These are phyloP conservation scores for Nomada flava DNA, from an alignment of 2,888 invertebrate genomes.

Conservation along the genomic window DNA sequence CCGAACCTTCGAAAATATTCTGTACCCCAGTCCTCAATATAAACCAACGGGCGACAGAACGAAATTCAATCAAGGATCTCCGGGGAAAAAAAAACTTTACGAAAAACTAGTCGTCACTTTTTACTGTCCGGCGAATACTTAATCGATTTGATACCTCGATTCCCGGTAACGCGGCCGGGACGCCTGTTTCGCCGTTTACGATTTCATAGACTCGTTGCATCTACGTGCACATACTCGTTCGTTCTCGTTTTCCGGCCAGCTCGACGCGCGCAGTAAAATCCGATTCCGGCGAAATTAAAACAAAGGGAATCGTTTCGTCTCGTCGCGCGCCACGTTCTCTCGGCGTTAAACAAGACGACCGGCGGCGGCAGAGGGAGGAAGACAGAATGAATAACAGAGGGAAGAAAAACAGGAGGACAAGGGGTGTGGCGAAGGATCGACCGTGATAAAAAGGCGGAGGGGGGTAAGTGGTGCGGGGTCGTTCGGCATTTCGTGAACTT, in stretches of 20 bases:
- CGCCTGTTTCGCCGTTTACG: conserved; percentile 12
- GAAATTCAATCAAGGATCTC: no score
- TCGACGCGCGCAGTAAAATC: conserved; percentile 31
- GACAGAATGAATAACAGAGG: no score
- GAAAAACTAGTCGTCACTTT: neutral
- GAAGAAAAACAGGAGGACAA: no score
- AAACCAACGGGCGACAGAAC: no score
- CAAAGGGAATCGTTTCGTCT: conserved; percentile 10
- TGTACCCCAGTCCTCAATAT: no score
- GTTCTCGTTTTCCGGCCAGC: conserved; percentile 7
- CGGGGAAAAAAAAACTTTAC: no score
- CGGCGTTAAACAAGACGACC: neutral
- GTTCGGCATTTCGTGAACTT: conserved; percentile 33
- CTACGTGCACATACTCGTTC: neutral
- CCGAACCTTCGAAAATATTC: no score
- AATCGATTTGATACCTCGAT: neutral
- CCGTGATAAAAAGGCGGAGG: no score
- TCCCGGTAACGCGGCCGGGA: conserved; percentile 10
- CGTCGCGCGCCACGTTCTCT: neutral
- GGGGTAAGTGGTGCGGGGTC: neutral
- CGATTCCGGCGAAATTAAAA: conserved; percentile 32
- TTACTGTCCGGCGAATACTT: no score
- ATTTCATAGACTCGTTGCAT: conserved; percentile 14
- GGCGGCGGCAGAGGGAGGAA: no score
- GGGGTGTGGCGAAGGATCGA: no score